A percentile compares a stretch with the other conserved stretches of the same genome.
Conservation (phyloP, 1,140 invertebrate genomes). For the Sycophila sp. region DNA sequence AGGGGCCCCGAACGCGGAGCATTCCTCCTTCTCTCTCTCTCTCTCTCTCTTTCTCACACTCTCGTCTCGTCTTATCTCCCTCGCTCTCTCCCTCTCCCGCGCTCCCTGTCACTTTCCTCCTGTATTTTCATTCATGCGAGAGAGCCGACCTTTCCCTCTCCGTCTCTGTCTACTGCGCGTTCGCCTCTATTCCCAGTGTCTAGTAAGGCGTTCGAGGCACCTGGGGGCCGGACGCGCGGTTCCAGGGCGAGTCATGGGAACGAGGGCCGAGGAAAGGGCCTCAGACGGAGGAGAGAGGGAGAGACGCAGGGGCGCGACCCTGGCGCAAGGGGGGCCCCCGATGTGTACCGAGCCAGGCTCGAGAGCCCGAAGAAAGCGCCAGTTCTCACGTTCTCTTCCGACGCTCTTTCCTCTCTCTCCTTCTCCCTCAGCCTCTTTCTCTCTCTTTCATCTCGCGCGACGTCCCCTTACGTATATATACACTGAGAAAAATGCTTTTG, state of each 20-base stretch:
- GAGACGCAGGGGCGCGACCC: not conserved
- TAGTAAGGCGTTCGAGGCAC: not conserved
- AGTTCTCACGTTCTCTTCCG: constrained; percentile 15
- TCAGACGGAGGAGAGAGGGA: too few relatives aligned
- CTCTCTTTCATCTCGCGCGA: constrained; percentile 13
- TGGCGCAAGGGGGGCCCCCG: not conserved
- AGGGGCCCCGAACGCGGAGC: not conserved
- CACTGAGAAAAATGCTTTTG: too few relatives aligned
- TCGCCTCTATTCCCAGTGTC: not conserved
- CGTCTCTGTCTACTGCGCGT: constrained; percentile 39
- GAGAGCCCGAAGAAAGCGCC: constrained; percentile 1
- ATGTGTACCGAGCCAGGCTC: not conserved
- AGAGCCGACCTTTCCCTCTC: constrained; percentile 28
- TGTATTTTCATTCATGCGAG: not conserved
- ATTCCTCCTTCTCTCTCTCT: not conserved
- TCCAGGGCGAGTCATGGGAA: constrained; percentile 1
- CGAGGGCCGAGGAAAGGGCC: not conserved
- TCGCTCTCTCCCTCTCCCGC: not conserved
- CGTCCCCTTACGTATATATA: too few relatives aligned
- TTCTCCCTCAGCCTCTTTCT: constrained; percentile 9
- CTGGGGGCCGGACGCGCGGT: constrained; percentile 6
- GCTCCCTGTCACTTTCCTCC: not conserved
- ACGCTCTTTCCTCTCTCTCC: not conserved
- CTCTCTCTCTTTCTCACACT: not conserved
- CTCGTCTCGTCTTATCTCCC: not conserved